Base-by-base conservation (phyloP, 2,797 vertebrate genomes). In the Oryzias sinensis region DNA sequence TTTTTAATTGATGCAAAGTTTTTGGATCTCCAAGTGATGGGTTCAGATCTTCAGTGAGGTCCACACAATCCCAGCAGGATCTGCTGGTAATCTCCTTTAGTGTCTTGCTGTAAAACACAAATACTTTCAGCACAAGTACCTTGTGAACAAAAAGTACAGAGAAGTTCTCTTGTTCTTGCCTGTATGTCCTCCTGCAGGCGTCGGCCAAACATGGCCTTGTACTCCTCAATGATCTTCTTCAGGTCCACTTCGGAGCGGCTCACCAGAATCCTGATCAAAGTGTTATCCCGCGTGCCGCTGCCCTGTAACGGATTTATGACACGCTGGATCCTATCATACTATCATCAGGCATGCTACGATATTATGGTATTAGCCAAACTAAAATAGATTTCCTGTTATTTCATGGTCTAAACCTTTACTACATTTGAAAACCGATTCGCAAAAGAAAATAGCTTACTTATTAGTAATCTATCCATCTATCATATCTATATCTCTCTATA, bases 241-340 rank as follows among this genome's bases (percentile, higher is more conserved):
- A 98, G 90, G 81, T 97, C 96, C 0, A 93, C 49, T 82, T 97
- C 96, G 14, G 95, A 95, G 43, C 95, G 94, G 1, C 93, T 94
- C 78, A 97, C 94, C 86, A 97, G 88, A 54, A 97, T 80, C 72
- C 96, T 90, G 79, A 90, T 95, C 59, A 98, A 71, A 0, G 84
- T 78, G 18, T 87, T 73, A 58, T 93, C 88, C 33, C 85, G 79
- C 0, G 93, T 94, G 41, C 94, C 95, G 9, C 16, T 0, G 7
- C 94, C 92, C 96, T 98, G 65, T 6, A 25, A 42, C 37, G 43
- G 43, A 37, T 37, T 3, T 9, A 37, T 9, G 8, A 33, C 29
- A 33, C 2, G 29, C 8, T 33, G 33, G 33, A 37, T 33, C 29
- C 29, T 37, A 4, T 9, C 1, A 37, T 37, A 37, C 33, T 13